Conservation (phyloP, 2,888 invertebrate species). For the Athetis lepigone region DNA sequence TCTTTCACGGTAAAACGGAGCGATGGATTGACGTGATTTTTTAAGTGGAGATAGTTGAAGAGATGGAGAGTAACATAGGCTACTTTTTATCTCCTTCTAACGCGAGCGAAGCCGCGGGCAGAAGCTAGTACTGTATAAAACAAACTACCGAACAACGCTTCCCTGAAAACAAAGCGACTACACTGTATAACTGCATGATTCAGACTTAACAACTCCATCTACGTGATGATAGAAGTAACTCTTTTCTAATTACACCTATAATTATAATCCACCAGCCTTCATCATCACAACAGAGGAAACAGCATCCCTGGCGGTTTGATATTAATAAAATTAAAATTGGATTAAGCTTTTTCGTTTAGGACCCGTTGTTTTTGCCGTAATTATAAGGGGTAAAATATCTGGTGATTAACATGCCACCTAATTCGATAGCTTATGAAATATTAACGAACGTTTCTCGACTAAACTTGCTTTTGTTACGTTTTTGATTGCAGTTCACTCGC, state of each 20-base stretch:
- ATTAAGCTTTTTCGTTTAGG: constrained; percentile 85
- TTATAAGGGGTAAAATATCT: constrained; percentile 74
- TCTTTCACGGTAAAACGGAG: no score
- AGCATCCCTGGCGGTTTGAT: constrained; percentile 73
- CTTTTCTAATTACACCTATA: neutral
- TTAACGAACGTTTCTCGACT: constrained; percentile 83
- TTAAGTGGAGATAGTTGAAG: no score
- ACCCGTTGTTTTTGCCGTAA: constrained; percentile 82
- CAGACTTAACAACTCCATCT: no score
- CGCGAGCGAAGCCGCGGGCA: no score
- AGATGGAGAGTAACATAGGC: no score
- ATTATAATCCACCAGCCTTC: constrained; percentile 1
- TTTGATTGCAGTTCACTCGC: constrained; percentile 88
- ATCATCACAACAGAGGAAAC: constrained; percentile 22
- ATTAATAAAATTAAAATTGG: constrained; percentile 88
- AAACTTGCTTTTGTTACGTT: constrained; percentile 87
- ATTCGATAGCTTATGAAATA: constrained; percentile 87
- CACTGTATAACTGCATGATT: no score
- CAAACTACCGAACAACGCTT: no score
- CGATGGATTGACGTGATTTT: no score
- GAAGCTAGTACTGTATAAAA: no score
- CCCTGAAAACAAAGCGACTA: neutral
- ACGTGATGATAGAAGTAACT: no score
- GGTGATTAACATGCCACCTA: constrained; percentile 74
- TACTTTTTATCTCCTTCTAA: no score